A percentile compares a stretch with the other conserved stretches of the same genome.
phyloP scores from a whole-genome alignment of 2,888 invertebrate species.

The Calameuta filiformis region DNA sequence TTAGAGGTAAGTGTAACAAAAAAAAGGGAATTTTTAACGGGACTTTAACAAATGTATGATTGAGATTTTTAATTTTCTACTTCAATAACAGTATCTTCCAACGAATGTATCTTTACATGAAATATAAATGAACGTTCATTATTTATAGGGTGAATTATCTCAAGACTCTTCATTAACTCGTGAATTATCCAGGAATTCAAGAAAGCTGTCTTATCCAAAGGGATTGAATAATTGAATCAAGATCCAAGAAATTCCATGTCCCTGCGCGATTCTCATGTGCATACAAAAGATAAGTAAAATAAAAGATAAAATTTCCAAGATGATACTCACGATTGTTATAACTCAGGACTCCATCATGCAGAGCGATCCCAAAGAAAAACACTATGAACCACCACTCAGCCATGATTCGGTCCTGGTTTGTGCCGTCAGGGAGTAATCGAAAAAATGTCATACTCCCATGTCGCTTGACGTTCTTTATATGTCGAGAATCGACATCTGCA shows the following conservation, averaged over 20 bases:
- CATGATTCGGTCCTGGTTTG: constrained; percentile 1
- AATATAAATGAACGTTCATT: background rate
- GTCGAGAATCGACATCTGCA: constrained; percentile 26
- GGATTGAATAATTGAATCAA: background rate
- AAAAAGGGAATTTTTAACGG: background rate
- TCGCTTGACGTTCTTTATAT: constrained; percentile 55
- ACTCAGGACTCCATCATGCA: constrained; percentile 25
- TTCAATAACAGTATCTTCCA: background rate
- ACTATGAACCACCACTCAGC: constrained; percentile 9
- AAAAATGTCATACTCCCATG: constrained; percentile 50
- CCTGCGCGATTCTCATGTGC: background rate
- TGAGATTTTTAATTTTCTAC: background rate
- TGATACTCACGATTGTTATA: constrained; percentile 54
- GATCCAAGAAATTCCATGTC: background rate
- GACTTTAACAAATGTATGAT: background rate
- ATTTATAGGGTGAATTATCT: background rate
- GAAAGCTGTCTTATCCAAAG: background rate
- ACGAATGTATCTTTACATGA: background rate
- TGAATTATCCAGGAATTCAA: background rate
- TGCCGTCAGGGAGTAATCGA: constrained; percentile 37
- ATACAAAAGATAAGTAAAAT: background rate
- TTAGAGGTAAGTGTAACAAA: background rate
- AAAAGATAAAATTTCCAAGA: background rate
- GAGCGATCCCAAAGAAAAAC: background rate
- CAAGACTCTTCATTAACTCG: background rate